Evolutionary conservation across 2,888 invertebrate species (phyloP), one percentile per base, ranked within the genome.

Genomic region (Drosophila stalkeri): DNA sequence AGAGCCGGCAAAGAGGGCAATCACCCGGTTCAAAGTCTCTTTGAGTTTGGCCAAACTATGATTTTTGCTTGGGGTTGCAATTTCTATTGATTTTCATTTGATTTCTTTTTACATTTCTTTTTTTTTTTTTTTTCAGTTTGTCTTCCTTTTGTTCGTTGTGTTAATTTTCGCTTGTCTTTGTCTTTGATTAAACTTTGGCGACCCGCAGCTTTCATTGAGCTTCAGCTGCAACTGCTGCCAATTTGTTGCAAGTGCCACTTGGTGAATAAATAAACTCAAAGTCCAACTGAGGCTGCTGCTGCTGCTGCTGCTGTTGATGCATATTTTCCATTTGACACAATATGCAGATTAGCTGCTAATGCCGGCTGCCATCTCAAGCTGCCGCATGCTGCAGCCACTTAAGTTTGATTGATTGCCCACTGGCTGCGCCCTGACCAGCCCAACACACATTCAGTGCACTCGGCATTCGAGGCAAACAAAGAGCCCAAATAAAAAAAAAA

Each of bases 311-410:
- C 57, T 57, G 37, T 37, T 52, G 52, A 37, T 52, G 67, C 80
- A 65, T 70, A 75, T 68, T 60, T 46, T 51, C 44, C 79, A 82
- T 75, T 84, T 82, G 82, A 82, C 85, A 86, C 86, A 86, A 75
- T 81, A 87, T 86, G 89, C 89, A 87, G 89, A 87, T 87, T 87
- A 89, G 89, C 87, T 64, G 85, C 85, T 84, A 80, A 80, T 82
- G 78, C 73, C 75, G 51, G 54, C 61, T 64, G 64, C 64, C 62
- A 52, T 44, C 9, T 37, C 46, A 55, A 77, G 56, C 62, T 54
- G 55, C 41, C 55, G 55, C 55, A 55, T 57, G 72, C 43, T 52
- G 64, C 56, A 65, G 33, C 64, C 85, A 89, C 79, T 89, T 86
- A 67, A 80, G 77, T 74, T 82, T 86, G 84, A 88, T 86, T 86